phyloP scores from a whole-genome alignment of 2,888 invertebrate genomes.

The Odontocerum albicorne region DNA sequence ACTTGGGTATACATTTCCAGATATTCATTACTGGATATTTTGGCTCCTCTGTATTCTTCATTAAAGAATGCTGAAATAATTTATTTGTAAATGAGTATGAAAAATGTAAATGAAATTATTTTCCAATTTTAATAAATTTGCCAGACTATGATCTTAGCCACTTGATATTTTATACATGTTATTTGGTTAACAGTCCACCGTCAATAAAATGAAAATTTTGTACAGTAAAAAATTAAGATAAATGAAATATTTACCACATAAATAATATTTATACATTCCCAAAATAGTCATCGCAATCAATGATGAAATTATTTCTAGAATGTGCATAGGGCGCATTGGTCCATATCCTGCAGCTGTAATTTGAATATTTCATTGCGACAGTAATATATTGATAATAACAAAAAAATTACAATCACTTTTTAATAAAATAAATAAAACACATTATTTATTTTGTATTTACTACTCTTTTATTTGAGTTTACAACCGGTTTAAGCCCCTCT shows the following conservation, averaged over 20 bases:
- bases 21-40: slow-evolving; percentile 41
- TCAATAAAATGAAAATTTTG: background rate
- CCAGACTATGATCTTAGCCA: too few relatives aligned
- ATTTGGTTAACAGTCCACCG: too few relatives aligned
- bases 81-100: background rate
- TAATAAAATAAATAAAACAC: too few relatives aligned
- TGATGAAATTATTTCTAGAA: slow-evolving; percentile 7
- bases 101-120: background rate
- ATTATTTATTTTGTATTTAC: too few relatives aligned
- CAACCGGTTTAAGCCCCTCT: too few relatives aligned
- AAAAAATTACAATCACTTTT: too few relatives aligned
- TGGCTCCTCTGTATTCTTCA: slow-evolving; percentile 20
- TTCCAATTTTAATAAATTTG: too few relatives aligned
- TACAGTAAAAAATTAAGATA: background rate
- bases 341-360: slow-evolving; percentile 20
- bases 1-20: slow-evolving; percentile 56
- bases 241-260: slow-evolving; percentile 16
- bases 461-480: too few relatives aligned
- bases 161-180: too few relatives aligned
- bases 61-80: slow-evolving; percentile 13
- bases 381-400: too few relatives aligned
- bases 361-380: background rate
- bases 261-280: slow-evolving; percentile 16
- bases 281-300: slow-evolving; percentile 9
- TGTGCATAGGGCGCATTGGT: slow-evolving; percentile 2